Evolutionary conservation across 2,113 vertebrate species (phyloP), one percentile per base, ranked within the genome.

Genomic region (Heteronetta atricapilla): DNA sequence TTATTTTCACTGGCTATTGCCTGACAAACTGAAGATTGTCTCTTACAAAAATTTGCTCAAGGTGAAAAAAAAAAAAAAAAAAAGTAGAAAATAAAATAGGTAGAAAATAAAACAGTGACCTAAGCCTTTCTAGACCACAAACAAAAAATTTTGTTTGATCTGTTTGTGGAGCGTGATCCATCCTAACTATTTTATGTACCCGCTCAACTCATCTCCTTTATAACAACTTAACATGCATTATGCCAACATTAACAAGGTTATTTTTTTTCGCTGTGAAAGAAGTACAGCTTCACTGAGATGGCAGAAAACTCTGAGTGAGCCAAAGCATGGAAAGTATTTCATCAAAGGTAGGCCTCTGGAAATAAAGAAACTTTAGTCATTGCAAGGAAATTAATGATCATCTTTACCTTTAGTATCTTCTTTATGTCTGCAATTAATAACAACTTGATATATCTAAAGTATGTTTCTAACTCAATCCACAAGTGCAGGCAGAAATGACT

Each of bases 321-420:
- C 67, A 90, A 90, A 94, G 40, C 73, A 72, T 87, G 58, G 83
- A 74, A 84, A 48, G 48, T 93, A 64, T 77, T 93, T 90, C 86
- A 84, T 87, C 72, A 86, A 83, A 89, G 21, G 20, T 67, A 86
- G 79, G 55, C 72, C 82, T 74, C 82, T 86, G 91, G 80, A 86
- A 95, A 90, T 69, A 85, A 3, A 70, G 69, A 90, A 91, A 48
- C 34, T 40, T 85, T 95, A 93, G 59, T 88, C 59, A 95, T 91
- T 83, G 67, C 69, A 88, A 56, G 76, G 34, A 96, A 95, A 93
- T 81, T 94, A 95, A 95, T 64, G 7, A 91, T 67, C 26, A 85
- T n/a, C 77, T 95, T 93, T 73, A 82, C 53, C 70, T 89, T 82
- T 95, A 89, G 91, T 88, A 89, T 58, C 88, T 91, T 87, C 84